Conservation (phyloP, 2,797 vertebrate genomes). For the Schizopygopsis pylzovi region DNA sequence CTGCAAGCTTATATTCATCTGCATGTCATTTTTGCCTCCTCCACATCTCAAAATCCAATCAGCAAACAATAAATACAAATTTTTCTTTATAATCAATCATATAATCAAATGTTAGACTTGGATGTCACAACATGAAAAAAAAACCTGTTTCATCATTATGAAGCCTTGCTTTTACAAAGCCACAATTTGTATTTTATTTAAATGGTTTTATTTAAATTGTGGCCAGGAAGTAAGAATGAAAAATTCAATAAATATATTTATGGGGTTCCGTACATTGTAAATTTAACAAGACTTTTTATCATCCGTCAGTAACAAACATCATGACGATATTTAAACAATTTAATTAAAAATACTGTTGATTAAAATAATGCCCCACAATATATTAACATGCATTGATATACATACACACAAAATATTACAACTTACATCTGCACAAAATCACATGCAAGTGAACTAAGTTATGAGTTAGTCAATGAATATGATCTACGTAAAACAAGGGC, state of each 20-base stretch:
- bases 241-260: neutral
- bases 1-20: neutral
- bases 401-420: neutral
- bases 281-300: neutral
- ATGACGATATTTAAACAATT: neutral
- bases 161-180: neutral
- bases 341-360: neutral
- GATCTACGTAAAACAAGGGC: neutral
- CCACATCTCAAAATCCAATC: neutral
- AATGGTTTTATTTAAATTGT: neutral
- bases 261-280: no score
- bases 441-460: neutral
- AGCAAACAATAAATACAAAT: neutral
- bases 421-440: neutral
- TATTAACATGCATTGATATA: neutral
- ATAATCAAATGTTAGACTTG: neutral
- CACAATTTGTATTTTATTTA: neutral
- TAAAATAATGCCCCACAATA: neutral
- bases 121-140: neutral
- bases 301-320: neutral
- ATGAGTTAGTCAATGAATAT: neutral
- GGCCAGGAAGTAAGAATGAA: neutral
- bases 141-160: neutral
- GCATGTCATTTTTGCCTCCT: neutral
- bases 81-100: no score